A percentile compares a stretch with the other conserved stretches of the same genome.
These are phyloP conservation scores for Salvator merianae DNA, from an alignment of 2,113 vertebrate genomes.

Conservation along the genomic window DNA sequence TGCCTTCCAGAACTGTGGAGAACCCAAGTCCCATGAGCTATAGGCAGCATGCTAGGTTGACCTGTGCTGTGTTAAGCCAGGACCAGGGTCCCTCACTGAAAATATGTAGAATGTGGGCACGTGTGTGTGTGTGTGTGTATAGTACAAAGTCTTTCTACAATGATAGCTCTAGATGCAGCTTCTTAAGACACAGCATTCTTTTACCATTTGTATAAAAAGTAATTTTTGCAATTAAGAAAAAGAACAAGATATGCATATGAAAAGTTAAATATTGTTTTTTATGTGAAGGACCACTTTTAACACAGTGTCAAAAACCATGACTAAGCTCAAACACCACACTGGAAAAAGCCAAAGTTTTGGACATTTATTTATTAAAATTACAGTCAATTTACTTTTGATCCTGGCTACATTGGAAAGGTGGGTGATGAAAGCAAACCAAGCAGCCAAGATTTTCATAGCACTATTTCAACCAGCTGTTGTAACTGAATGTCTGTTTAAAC, in stretches of 20 bases:
- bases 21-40: too few species aligned
- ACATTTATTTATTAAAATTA: background rate
- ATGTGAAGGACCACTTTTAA: background rate
- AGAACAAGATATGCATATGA: slow-evolving; percentile 5
- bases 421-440: background rate
- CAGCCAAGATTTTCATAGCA: background rate
- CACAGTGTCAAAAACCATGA: background rate
- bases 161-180: too few species aligned
- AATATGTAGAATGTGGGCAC: too few species aligned
- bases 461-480: background rate
- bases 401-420: background rate
- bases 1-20: too few species aligned
- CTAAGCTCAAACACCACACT: too few species aligned
- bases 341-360: background rate
- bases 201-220: slow-evolving; percentile 47
- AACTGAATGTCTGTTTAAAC: background rate
- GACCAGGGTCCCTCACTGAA: too few species aligned
- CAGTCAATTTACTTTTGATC: too few species aligned
- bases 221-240: slow-evolving; percentile 43
- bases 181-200: slow-evolving; percentile 29
- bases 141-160: too few species aligned
- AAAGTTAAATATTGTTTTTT: background rate
- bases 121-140: too few species aligned
- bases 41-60: too few species aligned
- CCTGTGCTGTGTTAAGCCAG: too few species aligned